phyloP scores from a whole-genome alignment of 2,797 vertebrate species.

The Serranus cabrilla region DNA sequence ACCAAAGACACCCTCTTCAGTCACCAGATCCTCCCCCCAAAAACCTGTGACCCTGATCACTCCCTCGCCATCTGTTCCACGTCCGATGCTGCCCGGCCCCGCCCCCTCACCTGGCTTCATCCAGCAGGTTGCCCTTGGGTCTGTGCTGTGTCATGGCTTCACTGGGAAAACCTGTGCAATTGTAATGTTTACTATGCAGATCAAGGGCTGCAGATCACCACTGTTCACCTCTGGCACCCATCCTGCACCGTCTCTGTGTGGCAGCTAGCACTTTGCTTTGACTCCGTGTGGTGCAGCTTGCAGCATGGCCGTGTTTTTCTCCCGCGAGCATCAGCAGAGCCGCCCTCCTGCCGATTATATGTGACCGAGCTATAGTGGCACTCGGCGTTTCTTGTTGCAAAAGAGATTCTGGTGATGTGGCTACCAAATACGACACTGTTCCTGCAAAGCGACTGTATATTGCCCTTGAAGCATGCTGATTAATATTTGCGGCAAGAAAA shows the following conservation, averaged over 20 bases:
- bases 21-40: slow-evolving; percentile 23
- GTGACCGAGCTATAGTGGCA: slow-evolving; percentile 60
- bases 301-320: slow-evolving; percentile 60
- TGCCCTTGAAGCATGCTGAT: slow-evolving; percentile 82
- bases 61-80: slow-evolving; percentile 60
- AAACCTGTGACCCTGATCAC: slow-evolving; percentile 33
- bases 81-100: slow-evolving; percentile 1
- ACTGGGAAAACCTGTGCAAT: slow-evolving; percentile 81
- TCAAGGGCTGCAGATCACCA: slow-evolving; percentile 87
- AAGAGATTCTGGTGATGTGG: slow-evolving; percentile 78
- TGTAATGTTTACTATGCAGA: slow-evolving; percentile 95
- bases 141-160: slow-evolving; percentile 80
- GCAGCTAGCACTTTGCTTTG: slow-evolving; percentile 80
- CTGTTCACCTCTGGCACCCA: slow-evolving; percentile 58
- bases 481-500: slow-evolving; percentile 62
- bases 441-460: slow-evolving; percentile 77
- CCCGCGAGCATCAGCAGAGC: slow-evolving; percentile 48
- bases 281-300: slow-evolving; percentile 58
- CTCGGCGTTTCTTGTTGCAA: slow-evolving; percentile 65
- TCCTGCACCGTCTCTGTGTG: slow-evolving; percentile 70
- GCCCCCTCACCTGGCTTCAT: slow-evolving; percentile 58
- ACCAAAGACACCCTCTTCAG: slow-evolving; percentile 81
- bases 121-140: slow-evolving; percentile 77
- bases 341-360: slow-evolving; percentile 36
- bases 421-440: slow-evolving; percentile 79